Base-by-base conservation (phyloP, 2,113 vertebrate species). In the Gila orcuttii region DNA sequence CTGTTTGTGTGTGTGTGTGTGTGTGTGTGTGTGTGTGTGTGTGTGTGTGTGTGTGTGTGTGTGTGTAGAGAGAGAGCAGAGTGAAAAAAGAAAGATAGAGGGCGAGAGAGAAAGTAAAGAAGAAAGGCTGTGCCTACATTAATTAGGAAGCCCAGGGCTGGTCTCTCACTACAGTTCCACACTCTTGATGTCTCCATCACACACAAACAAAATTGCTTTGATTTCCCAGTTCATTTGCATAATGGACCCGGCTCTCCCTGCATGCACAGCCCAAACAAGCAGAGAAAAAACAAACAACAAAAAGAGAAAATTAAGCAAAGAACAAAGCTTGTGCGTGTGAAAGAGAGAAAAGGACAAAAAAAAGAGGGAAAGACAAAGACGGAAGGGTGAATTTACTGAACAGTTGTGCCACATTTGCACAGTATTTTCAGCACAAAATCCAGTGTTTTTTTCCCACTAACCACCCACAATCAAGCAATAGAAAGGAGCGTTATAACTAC, bases 121-220 rank as follows among this genome's bases (percentile, higher is more conserved):
- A 50, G 39, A 82, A 82, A 82, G 42, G 19, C 62, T 66, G 45
- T 68, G 79, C 62, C 45, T 28, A 21, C 62, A 68, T 82, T 68
- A 68, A 82, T 82, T 50, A 82, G 74, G 60, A 82, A 82, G 62
- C 25, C 62, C 60, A 52, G 21, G 60, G 62, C 62, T 82, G 60
- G 62, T 82, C 42, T 68, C 79, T 68, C 62, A 66, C 79, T 66
- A 81, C 2, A 81, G 60, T 17, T 6, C 17, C 25, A 68, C 25
- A 31, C 42, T 68, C 62, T 68, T 68, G 62, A 82, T 82, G 62
- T 82, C 45, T 68, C 42, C 79, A 82, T 82, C 79, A 82, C 28
- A 68, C 79, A 52, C 42, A 68, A 28, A 68, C 62, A 68, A 82
- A 82, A 68, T 68, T 52, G 79, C 79, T 82, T 82, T 82, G 79